Base-by-base conservation (phyloP, 1,140 invertebrate genomes). In the Argopecten irradians region DNA sequence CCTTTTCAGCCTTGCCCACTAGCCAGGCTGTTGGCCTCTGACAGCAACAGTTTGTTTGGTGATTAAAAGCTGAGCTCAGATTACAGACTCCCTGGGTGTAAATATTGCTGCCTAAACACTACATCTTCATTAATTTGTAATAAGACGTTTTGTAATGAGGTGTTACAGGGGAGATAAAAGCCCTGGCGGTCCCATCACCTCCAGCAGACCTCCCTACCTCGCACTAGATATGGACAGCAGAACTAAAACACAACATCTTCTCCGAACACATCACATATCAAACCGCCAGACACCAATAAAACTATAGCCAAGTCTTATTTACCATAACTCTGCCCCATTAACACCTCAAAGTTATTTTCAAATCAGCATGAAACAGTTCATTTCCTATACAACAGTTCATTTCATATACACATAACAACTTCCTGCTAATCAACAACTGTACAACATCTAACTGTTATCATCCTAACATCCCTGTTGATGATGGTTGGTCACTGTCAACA, bases 81-180 rank as follows among this genome's bases (percentile, higher is more conserved):
- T 71, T 71, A 71, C 55, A 71, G 55, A 71, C 55, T 71, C 55
- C 55, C 55, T 71, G 55, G 55, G 55, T 71, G 55, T 71, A 71
- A 71, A 71, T 71, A 71, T 71, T 71, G 55, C 1, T 28, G 55
- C 22, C 55, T 71, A 71, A 28, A 71, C 55, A n/a, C 55, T 71
- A 71, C 55, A 71, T 71, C 55, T 71, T 71, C 55, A 71, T 71
- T 71, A 71, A 71, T 71, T 71, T 71, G 55, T 71, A 71, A 71
- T 71, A 71, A 46, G 55, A 71, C 55, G 28, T 71, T 71, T 71
- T 71, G 55, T 71, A 71, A 71, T 71, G 55, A 71, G 55, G 55
- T 71, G 55, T 71, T 71, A 71, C 55, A 71, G 11, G 55, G 5
- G 55, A n/a, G 55, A 71, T 71, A 71, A 16, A 28, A n/a, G 1